Evolutionary conservation across 2,113 vertebrate genomes (phyloP), one percentile per base, ranked within the genome.

Genomic region (Petromus typicus): DNA sequence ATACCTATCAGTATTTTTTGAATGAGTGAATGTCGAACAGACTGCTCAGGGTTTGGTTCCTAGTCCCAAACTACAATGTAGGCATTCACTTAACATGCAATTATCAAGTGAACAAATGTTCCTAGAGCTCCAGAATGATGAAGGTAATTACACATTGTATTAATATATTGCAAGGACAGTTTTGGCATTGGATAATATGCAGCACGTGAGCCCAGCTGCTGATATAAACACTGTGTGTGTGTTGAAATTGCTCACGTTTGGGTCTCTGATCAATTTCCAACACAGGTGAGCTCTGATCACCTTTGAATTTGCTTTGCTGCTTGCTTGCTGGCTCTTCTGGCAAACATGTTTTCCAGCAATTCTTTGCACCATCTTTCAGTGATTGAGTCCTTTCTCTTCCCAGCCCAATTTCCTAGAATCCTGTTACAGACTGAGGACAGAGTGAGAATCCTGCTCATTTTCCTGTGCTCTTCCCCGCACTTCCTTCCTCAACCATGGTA

Each of bases 41-140:
- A 63, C 12, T 56, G 12, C 4, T 64, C 7, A 81, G 57, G 43
- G 51, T 71, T 91, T 20, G 48, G n/a, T 69, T 61, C 5, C 30
- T 54, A 56, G 30, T 34, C 45, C 12, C 51, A 54, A 64, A 88
- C 92, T 66, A 89, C 2, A 34, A 69, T 57, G n/a, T 51, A 75
- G 45, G 76, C 17, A 85, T 37, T 78, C 25, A 84, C 22, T 89
- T 86, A 71, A 57, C 71, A 91, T 71, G 79, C 84, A 27, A 82
- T 87, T 82, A 76, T 64, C 71, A 91, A 92, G 67, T 75, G 23
- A 92, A 83, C 89, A 95, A 93, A 64, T 86, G 34, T 18, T 17
- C 63, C 40, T 22, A 12, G 5, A 64, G 37, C 2, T 91, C 30
- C 45, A 82, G 57, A 93, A 71, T 22, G 30, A 43, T 76, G 61